Conservation (phyloP, 2,113 vertebrate genomes). For the Phylloscopus trochiloides region DNA sequence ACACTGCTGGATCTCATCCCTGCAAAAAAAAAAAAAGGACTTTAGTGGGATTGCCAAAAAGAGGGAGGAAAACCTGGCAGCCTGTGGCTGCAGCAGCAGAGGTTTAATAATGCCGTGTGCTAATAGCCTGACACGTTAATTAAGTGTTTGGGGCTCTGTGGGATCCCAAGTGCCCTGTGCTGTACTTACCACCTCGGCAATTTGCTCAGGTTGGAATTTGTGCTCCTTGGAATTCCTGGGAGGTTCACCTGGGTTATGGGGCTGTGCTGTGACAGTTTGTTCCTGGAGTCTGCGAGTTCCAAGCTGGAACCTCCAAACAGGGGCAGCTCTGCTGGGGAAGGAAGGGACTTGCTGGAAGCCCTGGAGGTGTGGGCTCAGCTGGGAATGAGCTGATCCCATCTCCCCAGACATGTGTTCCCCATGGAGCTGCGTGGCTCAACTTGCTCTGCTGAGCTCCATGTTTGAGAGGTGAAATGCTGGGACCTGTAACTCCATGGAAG, state of each 20-base stretch:
- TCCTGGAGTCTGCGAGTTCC: background rate
- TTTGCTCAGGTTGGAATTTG: background rate
- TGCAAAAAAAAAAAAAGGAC: background rate
- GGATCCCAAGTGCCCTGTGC: background rate
- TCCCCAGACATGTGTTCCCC: background rate
- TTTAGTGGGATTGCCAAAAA: background rate
- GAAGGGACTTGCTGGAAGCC: background rate
- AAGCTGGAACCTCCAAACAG: accelerated
- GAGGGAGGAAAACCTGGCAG: background rate
- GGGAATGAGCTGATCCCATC: background rate
- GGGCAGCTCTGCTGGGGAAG: background rate
- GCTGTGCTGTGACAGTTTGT: background rate
- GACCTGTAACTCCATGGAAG: accelerated
- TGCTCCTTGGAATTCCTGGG: background rate
- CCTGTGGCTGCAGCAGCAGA: slow-evolving; percentile 8
- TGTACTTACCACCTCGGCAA: background rate
- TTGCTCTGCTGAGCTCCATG: background rate
- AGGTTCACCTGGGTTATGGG: background rate
- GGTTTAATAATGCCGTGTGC: slow-evolving; percentile 33
- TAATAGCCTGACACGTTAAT: slow-evolving; percentile 45
- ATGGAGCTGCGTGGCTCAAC: accelerated
- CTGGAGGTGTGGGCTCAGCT: background rate
- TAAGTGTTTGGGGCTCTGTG: slow-evolving; percentile 36
- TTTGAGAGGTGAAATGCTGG: background rate
- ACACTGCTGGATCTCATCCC: background rate